A percentile compares a stretch with the other conserved stretches of the same genome.
phyloP scores from a whole-genome alignment of 2,888 invertebrate genomes.

The Thymelicus sylvestris region DNA sequence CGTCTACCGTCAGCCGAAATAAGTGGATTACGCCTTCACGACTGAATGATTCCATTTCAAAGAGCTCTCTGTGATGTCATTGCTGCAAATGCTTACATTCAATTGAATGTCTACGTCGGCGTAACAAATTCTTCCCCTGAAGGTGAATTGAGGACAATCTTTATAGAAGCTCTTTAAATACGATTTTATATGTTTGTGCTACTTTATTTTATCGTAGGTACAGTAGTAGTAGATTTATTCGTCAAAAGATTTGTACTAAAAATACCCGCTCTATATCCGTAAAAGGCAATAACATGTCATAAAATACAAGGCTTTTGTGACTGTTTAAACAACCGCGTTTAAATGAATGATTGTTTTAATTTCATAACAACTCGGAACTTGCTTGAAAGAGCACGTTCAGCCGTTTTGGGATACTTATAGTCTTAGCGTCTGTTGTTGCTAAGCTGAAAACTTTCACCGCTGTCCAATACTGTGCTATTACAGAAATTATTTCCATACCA shows the following conservation, averaged over 20 bases:
- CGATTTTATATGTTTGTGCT: neutral
- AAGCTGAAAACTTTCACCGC: constrained; percentile 9
- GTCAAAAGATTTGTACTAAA: too few species aligned
- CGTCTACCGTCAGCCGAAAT: constrained; percentile 74
- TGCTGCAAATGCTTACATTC: constrained; percentile 55
- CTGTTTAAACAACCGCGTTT: constrained; percentile 12
- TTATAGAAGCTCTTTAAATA: neutral
- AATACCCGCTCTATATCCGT: neutral
- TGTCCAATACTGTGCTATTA: constrained; percentile 16
- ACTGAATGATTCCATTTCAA: constrained; percentile 70
- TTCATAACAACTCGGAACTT: constrained; percentile 21
- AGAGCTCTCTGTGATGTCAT: constrained; percentile 63
- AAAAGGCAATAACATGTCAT: neutral
- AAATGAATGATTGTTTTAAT: constrained; percentile 18
- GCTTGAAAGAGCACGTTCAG: constrained; percentile 26
- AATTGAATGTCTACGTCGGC: constrained; percentile 45
- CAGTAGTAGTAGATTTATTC: neutral
- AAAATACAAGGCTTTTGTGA: constrained; percentile 13
- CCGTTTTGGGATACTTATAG: constrained; percentile 25
- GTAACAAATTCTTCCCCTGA: constrained; percentile 15
- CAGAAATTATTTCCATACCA: neutral
- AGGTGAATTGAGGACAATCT: constrained; percentile 11
- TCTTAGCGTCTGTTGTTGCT: constrained; percentile 20
- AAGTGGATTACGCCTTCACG: constrained; percentile 79
- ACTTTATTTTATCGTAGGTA: neutral